These are phyloP conservation scores for Tupaia tana DNA, from an alignment of 2,113 vertebrate species.

Conservation along the genomic window DNA sequence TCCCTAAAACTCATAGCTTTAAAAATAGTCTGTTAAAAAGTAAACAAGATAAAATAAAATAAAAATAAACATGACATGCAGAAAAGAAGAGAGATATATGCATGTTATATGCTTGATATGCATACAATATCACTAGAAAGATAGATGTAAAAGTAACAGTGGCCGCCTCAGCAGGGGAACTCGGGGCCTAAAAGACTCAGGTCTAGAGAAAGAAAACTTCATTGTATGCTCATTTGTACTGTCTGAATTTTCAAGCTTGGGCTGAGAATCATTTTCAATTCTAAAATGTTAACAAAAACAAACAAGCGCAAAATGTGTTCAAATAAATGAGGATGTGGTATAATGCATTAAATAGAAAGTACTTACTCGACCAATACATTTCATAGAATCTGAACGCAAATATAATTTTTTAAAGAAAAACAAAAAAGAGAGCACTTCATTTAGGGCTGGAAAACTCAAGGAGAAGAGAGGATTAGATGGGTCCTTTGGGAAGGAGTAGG, in stretches of 20 bases:
- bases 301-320: neutral
- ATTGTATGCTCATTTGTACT: neutral
- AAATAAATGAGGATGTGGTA: neutral
- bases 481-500: neutral
- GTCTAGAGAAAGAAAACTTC: neutral
- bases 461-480: neutral
- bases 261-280: neutral
- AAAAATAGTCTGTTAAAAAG: too few species aligned
- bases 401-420: neutral
- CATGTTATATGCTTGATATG: neutral
- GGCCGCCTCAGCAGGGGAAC: neutral
- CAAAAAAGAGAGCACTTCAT: neutral
- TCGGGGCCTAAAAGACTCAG: neutral
- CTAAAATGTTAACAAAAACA: conserved; percentile 5
- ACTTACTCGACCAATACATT: neutral
- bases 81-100: neutral
- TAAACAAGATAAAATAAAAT: neutral
- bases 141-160: neutral
- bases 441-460: neutral
- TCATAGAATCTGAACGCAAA: conserved; percentile 33
- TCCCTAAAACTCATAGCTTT: too few species aligned
- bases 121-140: neutral
- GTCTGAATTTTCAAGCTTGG: neutral
- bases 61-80: neutral
- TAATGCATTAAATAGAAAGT: neutral